Percentiles rank a stretch among this genome's conserved stretches.
phyloP scores from a whole-genome alignment of 2,888 invertebrate genomes.

The Amblyjoppa fuscipennis region DNA sequence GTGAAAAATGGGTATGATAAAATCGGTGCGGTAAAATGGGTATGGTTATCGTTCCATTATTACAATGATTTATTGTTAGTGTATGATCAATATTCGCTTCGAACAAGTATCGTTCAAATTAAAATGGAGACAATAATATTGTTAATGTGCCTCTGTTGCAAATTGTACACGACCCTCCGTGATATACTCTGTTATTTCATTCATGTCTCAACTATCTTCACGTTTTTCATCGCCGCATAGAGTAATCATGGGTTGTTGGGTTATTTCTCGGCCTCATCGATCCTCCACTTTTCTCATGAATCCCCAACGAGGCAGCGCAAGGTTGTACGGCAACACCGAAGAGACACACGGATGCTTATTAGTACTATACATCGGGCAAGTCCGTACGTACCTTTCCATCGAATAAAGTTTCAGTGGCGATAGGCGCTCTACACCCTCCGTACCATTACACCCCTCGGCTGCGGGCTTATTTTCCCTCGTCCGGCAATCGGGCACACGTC shows the following conservation, averaged over 20 bases:
- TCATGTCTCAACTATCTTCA: slow-evolving; percentile 78
- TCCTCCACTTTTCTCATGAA: slow-evolving; percentile 68
- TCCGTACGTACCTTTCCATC: slow-evolving; percentile 14
- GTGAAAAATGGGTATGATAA: too few species aligned
- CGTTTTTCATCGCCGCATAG: slow-evolving; percentile 77
- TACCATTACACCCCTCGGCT: neutral
- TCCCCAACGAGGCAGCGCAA: slow-evolving; percentile 35
- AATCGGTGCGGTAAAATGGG: too few species aligned
- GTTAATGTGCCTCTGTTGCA: too few species aligned
- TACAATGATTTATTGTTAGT: too few species aligned
- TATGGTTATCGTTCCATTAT: too few species aligned
- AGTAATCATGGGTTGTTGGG: slow-evolving; percentile 79
- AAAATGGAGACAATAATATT: neutral
- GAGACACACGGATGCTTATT: slow-evolving; percentile 74
- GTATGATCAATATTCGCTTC: too few species aligned
- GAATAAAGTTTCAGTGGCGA: slow-evolving; percentile 31
- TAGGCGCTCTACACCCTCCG: neutral
- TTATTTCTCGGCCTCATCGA: slow-evolving; percentile 3
- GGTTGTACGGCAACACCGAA: slow-evolving; percentile 67
- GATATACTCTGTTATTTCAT: slow-evolving; percentile 74
- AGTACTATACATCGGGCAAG: slow-evolving; percentile 38
- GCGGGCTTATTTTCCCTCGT: slow-evolving; percentile 12
- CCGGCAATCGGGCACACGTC: slow-evolving; percentile 39
- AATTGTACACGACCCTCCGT: neutral
- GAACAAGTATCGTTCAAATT: neutral